Evolutionary conservation across 2,797 vertebrate genomes (phyloP).

Genomic region (Etheostoma perlongum): DNA sequence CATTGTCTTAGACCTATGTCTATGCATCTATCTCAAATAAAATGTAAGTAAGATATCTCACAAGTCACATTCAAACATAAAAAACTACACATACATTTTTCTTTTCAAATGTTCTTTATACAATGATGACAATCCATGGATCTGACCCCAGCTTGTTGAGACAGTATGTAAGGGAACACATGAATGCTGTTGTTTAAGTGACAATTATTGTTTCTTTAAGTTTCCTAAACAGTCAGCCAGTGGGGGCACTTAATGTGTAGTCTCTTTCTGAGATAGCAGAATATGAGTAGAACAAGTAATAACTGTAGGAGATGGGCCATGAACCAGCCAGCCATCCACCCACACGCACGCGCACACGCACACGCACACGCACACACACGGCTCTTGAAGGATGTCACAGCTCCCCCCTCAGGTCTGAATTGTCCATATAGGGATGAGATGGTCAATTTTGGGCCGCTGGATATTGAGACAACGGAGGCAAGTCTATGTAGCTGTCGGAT

Average conservation of each 20-base stretch:
- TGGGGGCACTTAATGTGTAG: not conserved
- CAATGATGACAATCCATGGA: not conserved
- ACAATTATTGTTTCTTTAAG: conserved; percentile 3
- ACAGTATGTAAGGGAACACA: not conserved
- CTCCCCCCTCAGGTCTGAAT: conserved; percentile 34
- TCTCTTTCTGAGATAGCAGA: conserved; percentile 1
- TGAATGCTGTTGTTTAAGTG: not conserved
- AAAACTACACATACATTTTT: not conserved
- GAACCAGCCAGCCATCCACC: not conserved
- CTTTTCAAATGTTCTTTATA: not conserved
- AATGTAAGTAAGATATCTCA: not conserved
- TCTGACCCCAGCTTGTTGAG: not conserved
- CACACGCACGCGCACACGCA: not conserved
- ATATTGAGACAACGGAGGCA: conserved; percentile 10
- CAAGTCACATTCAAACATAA: not conserved
- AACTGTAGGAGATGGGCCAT: not conserved
- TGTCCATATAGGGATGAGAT: conserved; percentile 31
- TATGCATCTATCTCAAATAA: not conserved
- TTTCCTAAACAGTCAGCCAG: conserved; percentile 5
- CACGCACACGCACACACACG: conserved; percentile 1
- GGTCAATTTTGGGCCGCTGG: conserved; percentile 28
- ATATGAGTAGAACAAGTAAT: not conserved
- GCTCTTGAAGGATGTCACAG: conserved; percentile 36
- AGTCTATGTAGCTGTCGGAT: conserved; percentile 21
- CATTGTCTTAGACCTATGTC: not conserved